Percentiles rank a stretch among this genome's conserved stretches.
Conservation (phyloP, 2,888 invertebrate genomes). For the Aspidiotus rigidus region DNA sequence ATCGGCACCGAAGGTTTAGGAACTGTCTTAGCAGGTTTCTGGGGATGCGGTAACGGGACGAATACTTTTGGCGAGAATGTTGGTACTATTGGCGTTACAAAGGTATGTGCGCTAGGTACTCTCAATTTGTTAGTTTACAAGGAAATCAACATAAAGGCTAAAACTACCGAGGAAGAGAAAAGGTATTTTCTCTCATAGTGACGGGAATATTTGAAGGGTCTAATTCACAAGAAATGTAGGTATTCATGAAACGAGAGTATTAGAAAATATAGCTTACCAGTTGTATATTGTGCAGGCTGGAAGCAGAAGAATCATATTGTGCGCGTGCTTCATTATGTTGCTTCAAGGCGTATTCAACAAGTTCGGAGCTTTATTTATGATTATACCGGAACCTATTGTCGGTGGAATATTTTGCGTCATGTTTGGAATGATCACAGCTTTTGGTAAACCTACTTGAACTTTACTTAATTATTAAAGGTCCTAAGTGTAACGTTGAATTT, state of each 20-base stretch:
- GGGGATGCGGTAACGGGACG: slow-evolving; percentile 79
- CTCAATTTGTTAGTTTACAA: too few species aligned
- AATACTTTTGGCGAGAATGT: slow-evolving; percentile 86
- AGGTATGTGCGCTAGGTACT: slow-evolving; percentile 48
- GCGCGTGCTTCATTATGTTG: slow-evolving; percentile 64
- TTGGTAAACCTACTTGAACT: slow-evolving; percentile 48
- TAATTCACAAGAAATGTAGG: too few species aligned
- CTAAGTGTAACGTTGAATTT: too few species aligned
- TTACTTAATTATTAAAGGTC: not conserved
- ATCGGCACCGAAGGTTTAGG: slow-evolving; percentile 75
- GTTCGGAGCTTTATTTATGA: slow-evolving; percentile 67
- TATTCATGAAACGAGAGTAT: too few species aligned
- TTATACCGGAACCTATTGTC: slow-evolving; percentile 70
- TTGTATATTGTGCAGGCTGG: slow-evolving; percentile 50
- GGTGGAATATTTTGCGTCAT: slow-evolving; percentile 73
- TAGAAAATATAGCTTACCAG: too few species aligned
- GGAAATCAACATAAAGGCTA: too few species aligned
- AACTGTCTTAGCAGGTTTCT: slow-evolving; percentile 69
- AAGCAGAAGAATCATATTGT: slow-evolving; percentile 69
- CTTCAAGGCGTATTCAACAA: slow-evolving; percentile 65
- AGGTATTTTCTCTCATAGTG: too few species aligned
- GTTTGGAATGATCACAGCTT: slow-evolving; percentile 74
- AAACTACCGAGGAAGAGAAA: too few species aligned
- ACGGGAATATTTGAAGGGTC: too few species aligned
- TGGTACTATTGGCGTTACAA: slow-evolving; percentile 78